A percentile compares a stretch with the other conserved stretches of the same genome.
Evolutionary conservation across 64 coral and sea anemone genomes (phyloP).

Genomic region (Montipora capricornis): DNA sequence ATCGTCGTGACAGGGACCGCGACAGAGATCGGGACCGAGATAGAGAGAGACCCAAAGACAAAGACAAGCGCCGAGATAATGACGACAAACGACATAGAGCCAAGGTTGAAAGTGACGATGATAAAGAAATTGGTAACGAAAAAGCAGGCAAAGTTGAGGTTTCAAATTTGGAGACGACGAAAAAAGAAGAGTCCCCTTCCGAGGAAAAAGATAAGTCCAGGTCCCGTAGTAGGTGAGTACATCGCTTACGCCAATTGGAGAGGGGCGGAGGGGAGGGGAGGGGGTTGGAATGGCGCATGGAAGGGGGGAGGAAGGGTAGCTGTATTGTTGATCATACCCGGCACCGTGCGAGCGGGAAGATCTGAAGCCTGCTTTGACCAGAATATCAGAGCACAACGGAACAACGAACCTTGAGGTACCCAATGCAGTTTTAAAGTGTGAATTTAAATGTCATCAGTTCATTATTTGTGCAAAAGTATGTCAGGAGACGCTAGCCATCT

Average conservation of each 20-base stretch:
- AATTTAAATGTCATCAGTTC: conserved; percentile 30
- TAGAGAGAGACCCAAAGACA: neutral
- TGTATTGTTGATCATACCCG: neutral
- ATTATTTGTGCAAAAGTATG: conserved; percentile 17
- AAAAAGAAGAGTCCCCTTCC: conserved; percentile 7
- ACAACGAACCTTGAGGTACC: conserved; percentile 33
- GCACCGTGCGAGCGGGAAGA: neutral
- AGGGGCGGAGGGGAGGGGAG: neutral
- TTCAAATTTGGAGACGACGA: conserved; percentile 19
- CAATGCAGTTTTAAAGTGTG: conserved; percentile 30
- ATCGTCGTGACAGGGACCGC: conserved; percentile 25
- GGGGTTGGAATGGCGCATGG: neutral
- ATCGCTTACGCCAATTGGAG: neutral
- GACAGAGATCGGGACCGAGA: conserved; percentile 50
- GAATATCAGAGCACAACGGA: conserved; percentile 26
- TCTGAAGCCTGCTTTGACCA: neutral
- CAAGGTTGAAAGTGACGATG: conserved; percentile 14
- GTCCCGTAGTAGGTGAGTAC: conserved; percentile 89
- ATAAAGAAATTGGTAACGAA: conserved; percentile 15
- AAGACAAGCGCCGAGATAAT: conserved; percentile 10
- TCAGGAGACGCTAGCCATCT: neutral
- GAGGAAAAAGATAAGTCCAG: conserved; percentile 97
- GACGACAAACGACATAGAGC: conserved; percentile 31
- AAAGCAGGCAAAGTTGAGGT: neutral
- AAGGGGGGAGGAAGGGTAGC: neutral